A percentile compares a stretch with the other conserved stretches of the same genome.
phyloP scores from a whole-genome alignment of 2,888 invertebrate species.

The Eulithis prunata region DNA sequence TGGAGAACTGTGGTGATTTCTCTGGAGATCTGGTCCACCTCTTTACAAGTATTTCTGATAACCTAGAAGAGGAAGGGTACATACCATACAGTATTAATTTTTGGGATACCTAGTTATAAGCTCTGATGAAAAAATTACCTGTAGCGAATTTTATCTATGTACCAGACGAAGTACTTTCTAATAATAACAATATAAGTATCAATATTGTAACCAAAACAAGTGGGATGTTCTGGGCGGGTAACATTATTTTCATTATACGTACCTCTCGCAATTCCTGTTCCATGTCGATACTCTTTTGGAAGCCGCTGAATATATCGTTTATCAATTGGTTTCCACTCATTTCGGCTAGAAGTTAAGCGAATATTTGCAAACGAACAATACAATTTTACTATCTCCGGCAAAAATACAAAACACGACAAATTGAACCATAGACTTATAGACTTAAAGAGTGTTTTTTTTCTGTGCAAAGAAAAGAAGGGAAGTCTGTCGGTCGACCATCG shows the following conservation, averaged over 20 bases:
- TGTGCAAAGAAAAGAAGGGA: no score
- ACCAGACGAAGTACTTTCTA: no score
- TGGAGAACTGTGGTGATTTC: constrained; percentile 92
- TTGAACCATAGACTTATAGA: no score
- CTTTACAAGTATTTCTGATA: constrained; percentile 88
- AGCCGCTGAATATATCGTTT: constrained; percentile 81
- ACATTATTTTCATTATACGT: constrained; percentile 37
- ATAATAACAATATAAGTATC: no score
- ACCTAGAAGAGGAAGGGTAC: constrained; percentile 69
- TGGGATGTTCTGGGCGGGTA: background rate
- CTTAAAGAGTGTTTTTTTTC: no score
- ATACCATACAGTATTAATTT: no score
- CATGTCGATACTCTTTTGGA: constrained; percentile 89
- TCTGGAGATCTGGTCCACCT: constrained; percentile 90
- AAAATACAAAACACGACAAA: background rate
- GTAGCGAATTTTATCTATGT: no score
- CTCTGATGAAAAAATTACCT: no score
- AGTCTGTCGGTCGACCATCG: no score
- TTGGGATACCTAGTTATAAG: no score
- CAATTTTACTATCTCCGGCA: background rate
- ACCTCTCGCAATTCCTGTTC: constrained; percentile 94
- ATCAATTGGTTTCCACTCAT: constrained; percentile 31
- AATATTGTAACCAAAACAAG: no score
- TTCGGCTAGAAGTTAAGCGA: background rate
- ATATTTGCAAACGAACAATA: background rate